These are phyloP conservation scores for Egretta garzetta DNA, from an alignment of 2,113 vertebrate species.

Conservation along the genomic window DNA sequence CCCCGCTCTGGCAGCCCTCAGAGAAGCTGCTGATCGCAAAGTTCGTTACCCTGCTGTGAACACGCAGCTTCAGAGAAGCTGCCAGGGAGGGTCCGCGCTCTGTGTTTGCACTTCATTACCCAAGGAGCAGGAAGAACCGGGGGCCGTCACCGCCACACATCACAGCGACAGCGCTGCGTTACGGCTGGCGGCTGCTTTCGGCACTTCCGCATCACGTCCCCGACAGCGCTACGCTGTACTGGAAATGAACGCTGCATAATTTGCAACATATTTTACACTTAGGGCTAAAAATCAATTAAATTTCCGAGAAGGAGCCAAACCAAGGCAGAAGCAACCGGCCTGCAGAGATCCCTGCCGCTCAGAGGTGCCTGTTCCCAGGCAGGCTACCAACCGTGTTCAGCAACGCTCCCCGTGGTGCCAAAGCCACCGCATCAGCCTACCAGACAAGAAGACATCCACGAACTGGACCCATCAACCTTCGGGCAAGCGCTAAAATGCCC, in stretches of 20 bases:
- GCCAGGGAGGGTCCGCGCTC: neutral
- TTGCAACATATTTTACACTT: neutral
- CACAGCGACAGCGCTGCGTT: fast-evolving
- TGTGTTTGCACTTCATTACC: neutral
- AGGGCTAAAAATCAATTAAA: neutral
- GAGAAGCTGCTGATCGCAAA: neutral
- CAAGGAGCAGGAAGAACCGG: neutral
- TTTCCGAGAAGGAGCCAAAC: neutral
- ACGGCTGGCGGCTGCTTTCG: neutral
- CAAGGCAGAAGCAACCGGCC: neutral
- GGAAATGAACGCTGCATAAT: neutral
- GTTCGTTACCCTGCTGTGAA: neutral
- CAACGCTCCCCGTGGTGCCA: neutral
- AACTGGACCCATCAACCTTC: neutral
- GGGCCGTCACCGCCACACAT: neutral
- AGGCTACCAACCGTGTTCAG: neutral
- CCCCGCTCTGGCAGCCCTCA: neutral
- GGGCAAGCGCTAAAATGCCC: neutral
- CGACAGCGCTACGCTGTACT: fast-evolving
- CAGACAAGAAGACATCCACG: too few relatives aligned
- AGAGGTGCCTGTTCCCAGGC: neutral
- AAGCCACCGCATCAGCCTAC: neutral
- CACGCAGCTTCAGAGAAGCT: neutral
- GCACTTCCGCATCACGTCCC: neutral
- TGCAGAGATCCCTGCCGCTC: neutral